Evolutionary conservation across 2,888 invertebrate species (phyloP), one percentile per base, ranked within the genome.

Genomic region (Drosophila prolongata): DNA sequence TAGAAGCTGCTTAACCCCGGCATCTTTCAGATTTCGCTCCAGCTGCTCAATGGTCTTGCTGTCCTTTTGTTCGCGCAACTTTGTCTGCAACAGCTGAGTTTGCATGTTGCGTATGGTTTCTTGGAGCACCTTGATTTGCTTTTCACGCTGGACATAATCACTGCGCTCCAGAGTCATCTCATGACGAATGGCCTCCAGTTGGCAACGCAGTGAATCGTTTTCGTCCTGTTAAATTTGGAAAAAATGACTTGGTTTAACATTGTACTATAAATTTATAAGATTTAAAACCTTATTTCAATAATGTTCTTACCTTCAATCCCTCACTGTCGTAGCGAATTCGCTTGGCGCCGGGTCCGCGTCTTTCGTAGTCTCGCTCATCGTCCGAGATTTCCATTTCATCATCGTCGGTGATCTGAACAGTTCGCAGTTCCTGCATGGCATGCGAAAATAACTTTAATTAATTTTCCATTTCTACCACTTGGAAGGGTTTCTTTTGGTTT

Each of bases 111-210:
- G 87, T 68, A 92, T 92, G 24, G 92, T 92, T 75, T 92, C 92
- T 59, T 92, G 92, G n/a, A 92, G 76, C 13, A 92, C 92, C 91
- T 95, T 95, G 77, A 97, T 95, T 92, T 98, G 97, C 85, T 97
- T 96, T 19, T 97, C 97, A 90, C 97, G 97, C 68, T 95, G 95
- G 69, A 97, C 96, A 79, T 96, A 93, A 84, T 96, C 98, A 30
- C 95, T 94, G 90, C 97, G 96, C 27, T 98, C 94, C 40, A 98
- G 94, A 83, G 97, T 97, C 54, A 98, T 96, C 93, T 98, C 98
- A 92, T 98, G 98, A 92, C 97, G 97, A 90, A 97, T 97, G 0
- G 98, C 98, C 92, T 98, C 98, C 86, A 98, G 92, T 93, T 98
- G 97, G 92, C 98, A 98, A 70, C 96, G 95, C 35, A 98, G 93